Percentiles rank a stretch among this genome's conserved stretches.
Evolutionary conservation across 2,888 invertebrate species (phyloP).

Genomic region (Eugnorisma glareosa): DNA sequence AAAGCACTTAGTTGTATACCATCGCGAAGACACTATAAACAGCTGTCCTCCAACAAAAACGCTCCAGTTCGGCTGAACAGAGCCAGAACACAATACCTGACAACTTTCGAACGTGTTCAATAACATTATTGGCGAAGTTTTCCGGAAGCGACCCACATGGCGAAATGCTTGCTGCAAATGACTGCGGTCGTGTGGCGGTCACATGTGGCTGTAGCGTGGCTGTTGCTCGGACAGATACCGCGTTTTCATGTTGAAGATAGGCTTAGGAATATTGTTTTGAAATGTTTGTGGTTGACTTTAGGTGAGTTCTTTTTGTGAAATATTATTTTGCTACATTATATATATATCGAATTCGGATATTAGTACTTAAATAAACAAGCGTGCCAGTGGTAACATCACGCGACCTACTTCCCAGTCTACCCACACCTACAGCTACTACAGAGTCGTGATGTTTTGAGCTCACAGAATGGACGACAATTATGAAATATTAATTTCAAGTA

Average conservation of each 20-base stretch:
- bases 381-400: no score
- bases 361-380: no score
- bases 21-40: constrained; percentile 10
- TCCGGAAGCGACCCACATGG: constrained; percentile 66
- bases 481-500: no score
- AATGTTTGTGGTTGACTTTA: constrained; percentile 8
- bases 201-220: constrained; percentile 29
- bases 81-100: constrained; percentile 45
- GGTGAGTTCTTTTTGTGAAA: not conserved
- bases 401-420: no score
- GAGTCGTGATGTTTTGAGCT: no score
- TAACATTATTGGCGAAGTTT: constrained; percentile 69
- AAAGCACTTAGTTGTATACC: constrained; percentile 18
- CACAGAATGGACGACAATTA: no score
- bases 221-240: constrained; percentile 22
- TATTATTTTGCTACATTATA: not conserved
- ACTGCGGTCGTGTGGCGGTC: constrained; percentile 61
- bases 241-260: constrained; percentile 27
- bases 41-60: constrained; percentile 16
- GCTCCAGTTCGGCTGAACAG: not conserved
- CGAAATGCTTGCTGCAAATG: constrained; percentile 56
- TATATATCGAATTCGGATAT: no score
- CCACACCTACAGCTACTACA: no score
- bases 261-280: constrained; percentile 18
- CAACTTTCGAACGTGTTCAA: constrained; percentile 46